Conservation (phyloP, 2,113 vertebrate genomes). For the Oncorhynchus masou region DNA sequence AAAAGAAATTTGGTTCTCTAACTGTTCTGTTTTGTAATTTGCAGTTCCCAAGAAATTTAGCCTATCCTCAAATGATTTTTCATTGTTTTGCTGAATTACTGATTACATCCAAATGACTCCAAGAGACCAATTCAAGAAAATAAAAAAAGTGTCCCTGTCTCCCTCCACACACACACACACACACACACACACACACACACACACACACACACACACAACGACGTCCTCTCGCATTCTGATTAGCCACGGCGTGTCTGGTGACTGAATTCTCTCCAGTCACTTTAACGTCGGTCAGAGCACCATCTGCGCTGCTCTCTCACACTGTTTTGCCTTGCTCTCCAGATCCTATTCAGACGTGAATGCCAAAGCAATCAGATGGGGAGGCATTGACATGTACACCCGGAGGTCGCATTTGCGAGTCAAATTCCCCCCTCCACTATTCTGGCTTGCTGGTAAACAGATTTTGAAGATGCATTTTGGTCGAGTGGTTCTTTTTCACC, state of each 20-base stretch:
- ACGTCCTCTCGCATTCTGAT: conserved; percentile 44
- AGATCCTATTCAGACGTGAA: conserved; percentile 51
- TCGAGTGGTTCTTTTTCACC: conserved; percentile 49
- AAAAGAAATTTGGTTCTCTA: not conserved
- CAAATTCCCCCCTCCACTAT: conserved; percentile 49
- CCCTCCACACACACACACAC: conserved; percentile 13
- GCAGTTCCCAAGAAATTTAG: too few relatives aligned
- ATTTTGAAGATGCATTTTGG: conserved; percentile 61
- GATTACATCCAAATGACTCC: not conserved
- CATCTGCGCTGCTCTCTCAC: conserved; percentile 56
- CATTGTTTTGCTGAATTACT: conserved; percentile 14
- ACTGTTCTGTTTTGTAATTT: not conserved
- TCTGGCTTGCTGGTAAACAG: conserved; percentile 55
- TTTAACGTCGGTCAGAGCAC: conserved; percentile 33
- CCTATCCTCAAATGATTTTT: not conserved
- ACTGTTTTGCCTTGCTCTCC: conserved; percentile 53
- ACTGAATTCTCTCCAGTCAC: conserved; percentile 28
- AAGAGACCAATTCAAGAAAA: not conserved
- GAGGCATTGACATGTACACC: conserved; percentile 53
- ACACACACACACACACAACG: conserved; percentile 4
- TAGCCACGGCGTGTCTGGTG: conserved; percentile 49
- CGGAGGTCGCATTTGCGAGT: conserved; percentile 62
- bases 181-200: conserved; percentile 20
- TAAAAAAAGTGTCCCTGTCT: conserved; percentile 25
- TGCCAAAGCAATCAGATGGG: conserved; percentile 66